A percentile compares a stretch with the other conserved stretches of the same genome.
Evolutionary conservation across 1,140 invertebrate genomes (phyloP).

Genomic region (Subanguina moxae): DNA sequence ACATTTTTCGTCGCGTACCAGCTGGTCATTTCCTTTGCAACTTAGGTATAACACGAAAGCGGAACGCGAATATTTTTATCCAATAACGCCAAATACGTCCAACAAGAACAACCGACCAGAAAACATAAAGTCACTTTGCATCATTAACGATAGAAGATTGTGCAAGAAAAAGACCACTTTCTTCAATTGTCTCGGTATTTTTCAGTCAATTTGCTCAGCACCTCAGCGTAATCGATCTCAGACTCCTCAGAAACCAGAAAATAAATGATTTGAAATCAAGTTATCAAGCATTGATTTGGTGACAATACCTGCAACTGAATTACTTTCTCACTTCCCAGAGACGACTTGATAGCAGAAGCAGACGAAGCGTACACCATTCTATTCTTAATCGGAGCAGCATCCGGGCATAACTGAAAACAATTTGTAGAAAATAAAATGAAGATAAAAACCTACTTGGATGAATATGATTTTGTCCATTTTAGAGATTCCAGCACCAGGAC

Average conservation of each 20-base stretch:
- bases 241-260: slow-evolving; percentile 54
- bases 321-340: slow-evolving; percentile 59
- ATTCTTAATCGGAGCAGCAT: slow-evolving; percentile 60
- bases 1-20: too few species aligned
- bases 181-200: slow-evolving; percentile 55
- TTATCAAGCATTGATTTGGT: not conserved
- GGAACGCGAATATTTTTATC: too few species aligned
- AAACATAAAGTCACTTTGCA: too few species aligned
- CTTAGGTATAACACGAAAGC: too few species aligned
- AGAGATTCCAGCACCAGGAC: slow-evolving; percentile 54
- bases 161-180: too few species aligned
- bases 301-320: slow-evolving; percentile 56
- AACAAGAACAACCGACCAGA: too few species aligned
- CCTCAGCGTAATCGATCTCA: slow-evolving; percentile 55
- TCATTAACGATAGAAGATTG: too few species aligned
- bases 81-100: too few species aligned
- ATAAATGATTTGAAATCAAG: not conserved
- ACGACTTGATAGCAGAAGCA: slow-evolving; percentile 59
- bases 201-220: slow-evolving; percentile 53
- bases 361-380: slow-evolving; percentile 61
- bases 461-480: slow-evolving; percentile 60
- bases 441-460: slow-evolving; percentile 39
- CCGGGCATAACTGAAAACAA: slow-evolving; percentile 55
- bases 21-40: too few species aligned
- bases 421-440: too few species aligned